Evolutionary conservation across 1,140 invertebrate genomes (phyloP).

Genomic region (Caerostris darwini): DNA sequence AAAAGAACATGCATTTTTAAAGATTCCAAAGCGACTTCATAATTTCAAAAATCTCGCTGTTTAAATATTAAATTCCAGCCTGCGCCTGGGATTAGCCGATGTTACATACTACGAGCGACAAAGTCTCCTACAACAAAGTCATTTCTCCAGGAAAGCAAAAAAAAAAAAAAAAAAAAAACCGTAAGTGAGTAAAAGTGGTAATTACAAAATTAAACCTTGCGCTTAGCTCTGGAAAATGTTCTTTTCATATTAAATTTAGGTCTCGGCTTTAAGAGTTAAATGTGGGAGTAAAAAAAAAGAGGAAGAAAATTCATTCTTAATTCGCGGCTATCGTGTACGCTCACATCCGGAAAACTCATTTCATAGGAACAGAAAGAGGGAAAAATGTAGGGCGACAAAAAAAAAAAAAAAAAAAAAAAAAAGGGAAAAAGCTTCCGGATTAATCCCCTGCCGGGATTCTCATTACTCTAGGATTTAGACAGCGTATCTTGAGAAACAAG

Average conservation of each 20-base stretch:
- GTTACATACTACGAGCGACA: not conserved
- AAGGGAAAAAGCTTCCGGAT: not conserved
- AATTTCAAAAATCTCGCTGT: not conserved
- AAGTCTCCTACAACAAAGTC: not conserved
- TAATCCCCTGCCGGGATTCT: constrained; percentile 41
- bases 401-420: too few relatives aligned
- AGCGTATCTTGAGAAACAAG: constrained; percentile 17
- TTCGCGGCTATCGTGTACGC: constrained; percentile 20
- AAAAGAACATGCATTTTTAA: not conserved
- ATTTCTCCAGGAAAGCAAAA: not conserved
- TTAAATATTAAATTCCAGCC: not conserved
- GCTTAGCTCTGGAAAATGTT: not conserved
- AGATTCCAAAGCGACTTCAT: not conserved
- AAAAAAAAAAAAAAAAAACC: too few relatives aligned
- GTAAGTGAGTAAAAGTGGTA: too few relatives aligned
- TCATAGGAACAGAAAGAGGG: not conserved
- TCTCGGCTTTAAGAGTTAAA: not conserved
- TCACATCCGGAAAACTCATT: not conserved
- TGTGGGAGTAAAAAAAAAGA: not conserved
- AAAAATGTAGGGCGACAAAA: not conserved
- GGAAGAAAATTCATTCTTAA: not conserved
- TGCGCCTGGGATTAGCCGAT: not conserved
- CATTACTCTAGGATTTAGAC: constrained; percentile 47
- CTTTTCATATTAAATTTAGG: constrained; percentile 17
- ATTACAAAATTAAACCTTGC: not conserved